A percentile compares a stretch with the other conserved stretches of the same genome.
These are phyloP conservation scores for Apodemia mormo DNA, from an alignment of 2,888 invertebrate genomes.

Conservation along the genomic window DNA sequence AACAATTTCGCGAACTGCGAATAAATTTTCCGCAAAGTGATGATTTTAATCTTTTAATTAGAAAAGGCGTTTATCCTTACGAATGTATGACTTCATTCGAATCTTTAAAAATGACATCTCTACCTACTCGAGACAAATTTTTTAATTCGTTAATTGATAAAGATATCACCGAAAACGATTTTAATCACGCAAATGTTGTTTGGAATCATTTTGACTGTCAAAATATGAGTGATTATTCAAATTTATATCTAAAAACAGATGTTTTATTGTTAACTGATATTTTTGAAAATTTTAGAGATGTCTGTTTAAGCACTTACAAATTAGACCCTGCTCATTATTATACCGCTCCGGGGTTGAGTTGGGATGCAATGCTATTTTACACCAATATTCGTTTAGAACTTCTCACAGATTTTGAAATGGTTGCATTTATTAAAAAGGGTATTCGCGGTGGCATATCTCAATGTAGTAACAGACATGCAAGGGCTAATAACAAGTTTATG, in stretches of 20 bases:
- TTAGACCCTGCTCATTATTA: slow-evolving; percentile 40
- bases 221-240: slow-evolving; percentile 43
- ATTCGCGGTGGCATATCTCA: no score
- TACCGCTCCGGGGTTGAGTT: slow-evolving; percentile 40
- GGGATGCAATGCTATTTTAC: slow-evolving; percentile 41
- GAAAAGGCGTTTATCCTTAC: slow-evolving; percentile 32
- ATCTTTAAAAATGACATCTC: slow-evolving; percentile 24
- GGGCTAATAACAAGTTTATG: no score
- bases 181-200: no score
- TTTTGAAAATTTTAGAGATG: slow-evolving; percentile 48
- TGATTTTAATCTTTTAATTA: no score
- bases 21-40: no score
- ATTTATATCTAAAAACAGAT: slow-evolving; percentile 42
- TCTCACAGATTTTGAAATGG: slow-evolving; percentile 37
- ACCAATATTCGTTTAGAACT: slow-evolving; percentile 36
- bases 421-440: no score
- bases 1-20: no score
- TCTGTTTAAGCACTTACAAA: slow-evolving; percentile 41
- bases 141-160: neutral
- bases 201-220: slow-evolving; percentile 26
- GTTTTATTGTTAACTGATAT: slow-evolving; percentile 45
- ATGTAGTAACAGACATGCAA: no score
- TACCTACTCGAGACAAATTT: slow-evolving; percentile 21
- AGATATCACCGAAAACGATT: no score
- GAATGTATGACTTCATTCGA: slow-evolving; percentile 31